Percentiles rank a stretch among this genome's conserved stretches.
Evolutionary conservation across 2,113 vertebrate species (phyloP).

Genomic region (Oophaga pumilio): DNA sequence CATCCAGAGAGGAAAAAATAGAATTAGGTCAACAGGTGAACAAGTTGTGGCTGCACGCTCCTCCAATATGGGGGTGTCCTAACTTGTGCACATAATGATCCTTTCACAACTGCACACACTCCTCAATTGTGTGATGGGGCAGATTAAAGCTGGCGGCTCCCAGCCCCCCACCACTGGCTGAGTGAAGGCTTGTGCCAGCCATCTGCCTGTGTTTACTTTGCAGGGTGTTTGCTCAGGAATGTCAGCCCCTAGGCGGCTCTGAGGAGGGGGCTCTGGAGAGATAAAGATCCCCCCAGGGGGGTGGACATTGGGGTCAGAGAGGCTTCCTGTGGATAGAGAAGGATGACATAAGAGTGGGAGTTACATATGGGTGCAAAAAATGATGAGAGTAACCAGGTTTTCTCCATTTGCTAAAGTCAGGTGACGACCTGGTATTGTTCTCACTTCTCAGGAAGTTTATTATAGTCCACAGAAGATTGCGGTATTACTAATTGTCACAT

Average conservation of each 20-base stretch:
- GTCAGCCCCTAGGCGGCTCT: constrained; percentile 13
- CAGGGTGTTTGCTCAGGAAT: constrained; percentile 27
- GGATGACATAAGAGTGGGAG: background rate
- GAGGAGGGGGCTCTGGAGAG: background rate
- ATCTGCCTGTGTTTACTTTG: constrained; percentile 48
- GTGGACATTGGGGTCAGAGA: constrained; percentile 17
- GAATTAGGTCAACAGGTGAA: constrained; percentile 35
- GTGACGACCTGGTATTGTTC: too few relatives aligned
- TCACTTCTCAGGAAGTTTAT: too few relatives aligned
- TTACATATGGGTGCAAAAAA: background rate
- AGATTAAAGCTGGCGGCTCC: constrained; percentile 11
- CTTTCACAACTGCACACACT: constrained; percentile 10
- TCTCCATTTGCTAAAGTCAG: too few relatives aligned
- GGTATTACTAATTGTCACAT: too few relatives aligned
- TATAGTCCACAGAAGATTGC: too few relatives aligned
- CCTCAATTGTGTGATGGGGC: background rate
- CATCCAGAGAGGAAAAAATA: background rate
- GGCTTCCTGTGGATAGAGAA: constrained; percentile 17
- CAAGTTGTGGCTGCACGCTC: background rate
- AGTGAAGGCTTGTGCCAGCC: constrained; percentile 51
- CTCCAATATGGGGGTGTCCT: background rate
- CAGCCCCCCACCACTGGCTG: constrained; percentile 1
- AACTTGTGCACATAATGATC: constrained; percentile 22
- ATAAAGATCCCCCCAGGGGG: constrained; percentile 8
- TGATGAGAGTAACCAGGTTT: too few relatives aligned